Base-by-base conservation (phyloP, 2,888 invertebrate species). In the Noctuana brunneofusca region DNA sequence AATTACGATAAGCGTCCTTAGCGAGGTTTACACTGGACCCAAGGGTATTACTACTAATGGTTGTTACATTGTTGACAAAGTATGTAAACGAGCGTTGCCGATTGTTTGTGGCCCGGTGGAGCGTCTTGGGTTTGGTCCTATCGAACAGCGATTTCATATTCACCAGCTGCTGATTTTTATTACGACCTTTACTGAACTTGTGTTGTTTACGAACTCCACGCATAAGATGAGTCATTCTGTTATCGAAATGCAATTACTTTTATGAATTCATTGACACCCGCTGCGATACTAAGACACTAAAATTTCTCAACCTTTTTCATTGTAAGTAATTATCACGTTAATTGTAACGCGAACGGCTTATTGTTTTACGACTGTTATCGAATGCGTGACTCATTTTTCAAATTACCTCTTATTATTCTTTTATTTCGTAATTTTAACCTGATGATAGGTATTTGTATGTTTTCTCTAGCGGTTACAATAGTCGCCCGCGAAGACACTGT, bases 401-500 rank as follows among this genome's bases (percentile, higher is more conserved):
- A 62, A 49, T 62, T 5, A 49, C 14, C n/a, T 27, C 1, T 20
- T 41, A 20, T 55, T 54, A 27, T 60, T 48, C 35, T 38, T 54
- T 48, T 24, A 2, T 62, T 55, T 38, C 16, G 38, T 60, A 60
- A 60, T 43, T 38, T 38, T 22, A 5, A n/a, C 2, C 22, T 12
- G 35, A 46, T 16, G 16, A 46, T 4, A 30, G 14, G 22, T 11
- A 46, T 54, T 41, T 11, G 8, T 9, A 6, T 27, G 1, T 48
- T n/a, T 60, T 54, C 18, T 14, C 18, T 35, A 60, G 35, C 35
- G 35, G 32, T 48, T 12, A 16, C 14, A 55, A 49, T 16, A 14
- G 35, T 22, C 12, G 32, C 20, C 22, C 53, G 57, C 52, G 65
- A 64, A 65, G 49, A 64, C 69, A 58, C 65, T 64, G 43, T 65